Evolutionary conservation across 2,888 invertebrate genomes (phyloP), one percentile per base, ranked within the genome.

Genomic region (Volucella inanis): DNA sequence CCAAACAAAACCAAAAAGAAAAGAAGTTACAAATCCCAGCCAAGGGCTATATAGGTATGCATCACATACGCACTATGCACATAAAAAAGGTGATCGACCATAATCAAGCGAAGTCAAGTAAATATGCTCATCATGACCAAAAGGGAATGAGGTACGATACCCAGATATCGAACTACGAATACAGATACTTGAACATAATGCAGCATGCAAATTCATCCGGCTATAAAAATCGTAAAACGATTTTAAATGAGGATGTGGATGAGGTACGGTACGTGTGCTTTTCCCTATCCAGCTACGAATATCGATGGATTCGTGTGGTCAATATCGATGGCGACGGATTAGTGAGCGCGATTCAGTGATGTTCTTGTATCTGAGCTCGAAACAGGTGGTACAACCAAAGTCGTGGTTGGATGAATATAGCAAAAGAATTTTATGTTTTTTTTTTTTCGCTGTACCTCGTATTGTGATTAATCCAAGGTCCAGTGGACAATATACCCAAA

Each of bases 11-110:
- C 18, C 18, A 18, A 18, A 18, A 18, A 9, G 0, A 39, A n/a
- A 18, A 15, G 11, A 11, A 8, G 11, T 18, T 57, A 39, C 12
- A 72, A 61, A 65, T 61, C 55, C 41, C 14, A 52, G 10, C 3
- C 14, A 55, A 39, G 12, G 14, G 64, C 61, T 47, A 38, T 77
- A 11, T 62, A 74, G 62, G 68, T 78, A 55, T 0, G 22, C 22
- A 22, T 22, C 1, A 1, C 2, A 1, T 22, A 22, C 22, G 45
- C 52, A 67, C 22, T 57, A 39, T 8, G 39, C 59, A 39, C 57
- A 64, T 61, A 65, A 68, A 62, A 81, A 77, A 77, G 72, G 85
- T 85, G 85, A 81, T 77, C 81, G 71, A 85, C 80, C 52, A 76
- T 68, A 68, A 31, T 57, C 50, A 74, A 75, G 22, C 74, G 50